Evolutionary conservation across 2,888 invertebrate genomes (phyloP).

Genomic region (Erebia epiphron): DNA sequence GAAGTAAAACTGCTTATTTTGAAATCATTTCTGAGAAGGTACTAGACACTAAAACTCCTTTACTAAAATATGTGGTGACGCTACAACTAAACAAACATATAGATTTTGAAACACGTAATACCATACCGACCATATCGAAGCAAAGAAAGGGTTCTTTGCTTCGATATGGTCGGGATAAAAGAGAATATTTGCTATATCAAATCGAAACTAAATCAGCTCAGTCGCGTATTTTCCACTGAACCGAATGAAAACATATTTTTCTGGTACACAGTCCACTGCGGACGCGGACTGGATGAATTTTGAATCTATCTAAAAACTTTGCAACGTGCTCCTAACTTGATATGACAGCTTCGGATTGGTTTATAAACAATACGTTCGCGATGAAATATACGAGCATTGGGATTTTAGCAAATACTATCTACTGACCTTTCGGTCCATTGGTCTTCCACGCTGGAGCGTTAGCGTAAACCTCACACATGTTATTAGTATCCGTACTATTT

Average conservation of each 20-base stretch:
- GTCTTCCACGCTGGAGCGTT: no score
- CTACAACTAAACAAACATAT: no score
- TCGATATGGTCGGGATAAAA: not conserved
- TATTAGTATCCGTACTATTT: no score
- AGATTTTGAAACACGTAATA: no score
- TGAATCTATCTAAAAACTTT: conserved; percentile 17
- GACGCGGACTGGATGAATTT: not conserved
- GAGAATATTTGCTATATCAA: not conserved
- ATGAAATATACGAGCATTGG: not conserved
- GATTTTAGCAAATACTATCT: not conserved
- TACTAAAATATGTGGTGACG: no score
- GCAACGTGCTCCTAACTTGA: conserved; percentile 9
- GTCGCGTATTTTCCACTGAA: not conserved
- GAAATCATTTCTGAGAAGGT: no score
- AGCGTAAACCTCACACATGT: no score
- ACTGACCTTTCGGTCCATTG: no score
- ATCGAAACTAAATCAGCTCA: not conserved
- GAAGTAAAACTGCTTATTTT: no score
- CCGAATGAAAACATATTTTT: conserved; percentile 14
- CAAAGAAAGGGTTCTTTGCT: no score
- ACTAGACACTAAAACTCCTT: no score
- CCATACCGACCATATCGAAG: no score
- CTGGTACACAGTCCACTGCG: not conserved
- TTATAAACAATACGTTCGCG: not conserved
- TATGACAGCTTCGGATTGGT: conserved; percentile 8